Evolutionary conservation across 1,140 invertebrate genomes (phyloP), one percentile per base, ranked within the genome.

Genomic region (Cyphomyrmex costatus): DNA sequence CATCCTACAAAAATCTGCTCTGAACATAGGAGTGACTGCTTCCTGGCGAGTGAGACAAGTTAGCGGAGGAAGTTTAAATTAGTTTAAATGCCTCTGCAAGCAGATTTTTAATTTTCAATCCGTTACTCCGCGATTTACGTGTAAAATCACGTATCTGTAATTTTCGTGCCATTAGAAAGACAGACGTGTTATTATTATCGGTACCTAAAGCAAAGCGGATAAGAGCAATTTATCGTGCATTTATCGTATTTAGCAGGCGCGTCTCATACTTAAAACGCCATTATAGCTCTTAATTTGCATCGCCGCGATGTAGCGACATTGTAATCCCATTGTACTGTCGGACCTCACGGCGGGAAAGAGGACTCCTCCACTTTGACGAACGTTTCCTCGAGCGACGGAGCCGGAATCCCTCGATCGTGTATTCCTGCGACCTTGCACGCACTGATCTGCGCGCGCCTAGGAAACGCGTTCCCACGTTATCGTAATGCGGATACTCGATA

Each of bases 391-490:
- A 77, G 71, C 71, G 21, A 82, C 66, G 65, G 27, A 24, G 42
- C 14, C 33, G 56, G 33, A 19, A 19, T 58, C 53, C n/a, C 79
- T 46, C 58, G 56, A 53, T 53, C 82, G 30, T 46, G 42, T 27
- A n/a, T 27, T 73, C 53, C 24, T 19, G 10, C 24, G 86, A 49
- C 74, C 82, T 73, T 65, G 79, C 27, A 10, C 61, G 10, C 70
- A 49, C 68, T 10, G 36, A 42, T 42, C 24, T 6, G 24, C 19
- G 51, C 46, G 56, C 79, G 56, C 27, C 24, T 82, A 27, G 66
- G 21, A 73, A 58, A 58, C 14, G 24, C 53, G 77, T 92, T 90
- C 88, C 88, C 90, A 91, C 85, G 88, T 78, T 78, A 84, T 79
- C 82, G 56, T 14, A 14, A 46, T 77, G 58, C 65, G 66, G 61